Percentiles rank a stretch among this genome's conserved stretches.
phyloP scores from a whole-genome alignment of 2,797 vertebrate genomes.

The Lithobates pipiens region DNA sequence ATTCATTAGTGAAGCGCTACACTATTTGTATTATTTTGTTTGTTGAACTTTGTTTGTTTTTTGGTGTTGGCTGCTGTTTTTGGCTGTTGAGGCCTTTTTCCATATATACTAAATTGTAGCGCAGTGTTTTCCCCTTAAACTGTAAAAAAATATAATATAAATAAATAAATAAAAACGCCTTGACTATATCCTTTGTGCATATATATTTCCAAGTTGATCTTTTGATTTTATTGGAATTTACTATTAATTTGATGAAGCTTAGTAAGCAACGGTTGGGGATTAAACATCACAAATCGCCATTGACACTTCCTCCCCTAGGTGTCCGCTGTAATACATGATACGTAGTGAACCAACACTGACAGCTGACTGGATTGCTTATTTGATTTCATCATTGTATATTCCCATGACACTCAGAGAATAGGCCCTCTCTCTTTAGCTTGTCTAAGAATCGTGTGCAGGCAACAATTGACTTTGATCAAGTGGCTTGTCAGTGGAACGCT shows the following conservation, averaged over 20 bases:
- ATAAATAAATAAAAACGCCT: too few species aligned
- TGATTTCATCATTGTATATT: slow-evolving; percentile 49
- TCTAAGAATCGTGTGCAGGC: slow-evolving; percentile 21
- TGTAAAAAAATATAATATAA: too few species aligned
- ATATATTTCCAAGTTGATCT: too few species aligned
- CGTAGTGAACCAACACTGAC: slow-evolving; percentile 26
- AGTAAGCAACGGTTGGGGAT: neutral
- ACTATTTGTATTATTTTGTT: too few species aligned
- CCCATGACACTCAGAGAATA: slow-evolving; percentile 17
- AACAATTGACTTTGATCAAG: slow-evolving; percentile 45
- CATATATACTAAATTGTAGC: too few species aligned
- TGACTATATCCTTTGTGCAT: too few species aligned
- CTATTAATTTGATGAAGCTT: neutral
- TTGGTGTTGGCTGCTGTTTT: too few species aligned
- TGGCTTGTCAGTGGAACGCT: slow-evolving; percentile 19
- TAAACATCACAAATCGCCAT: neutral
- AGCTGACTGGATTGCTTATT: slow-evolving; percentile 47
- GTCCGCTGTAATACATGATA: neutral
- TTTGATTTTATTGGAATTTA: too few species aligned
- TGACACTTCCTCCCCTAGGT: slow-evolving; percentile 6
- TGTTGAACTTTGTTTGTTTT: too few species aligned
- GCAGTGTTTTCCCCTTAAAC: too few species aligned
- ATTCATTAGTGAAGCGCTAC: too few species aligned
- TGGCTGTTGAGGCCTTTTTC: too few species aligned
- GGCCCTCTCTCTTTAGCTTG: slow-evolving; percentile 17